These are phyloP conservation scores for Drosophila funebris DNA, from an alignment of 1,140 invertebrate genomes.

Conservation along the genomic window DNA sequence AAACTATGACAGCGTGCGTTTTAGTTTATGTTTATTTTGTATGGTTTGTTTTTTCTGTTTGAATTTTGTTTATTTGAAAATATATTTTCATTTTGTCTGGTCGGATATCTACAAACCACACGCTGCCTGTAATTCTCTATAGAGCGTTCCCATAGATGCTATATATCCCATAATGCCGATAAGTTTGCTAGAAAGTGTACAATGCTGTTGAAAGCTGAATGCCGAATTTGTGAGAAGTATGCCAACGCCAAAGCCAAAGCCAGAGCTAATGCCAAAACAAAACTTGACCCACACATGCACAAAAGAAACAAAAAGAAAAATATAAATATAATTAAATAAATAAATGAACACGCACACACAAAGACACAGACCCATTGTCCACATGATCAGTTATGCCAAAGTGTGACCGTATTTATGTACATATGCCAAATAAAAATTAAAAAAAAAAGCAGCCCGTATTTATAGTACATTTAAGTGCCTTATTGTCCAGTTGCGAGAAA, in stretches of 20 bases:
- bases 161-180: conserved; percentile 20
- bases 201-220: conserved; percentile 17
- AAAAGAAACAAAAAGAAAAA: background rate
- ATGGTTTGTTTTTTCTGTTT: conserved; percentile 52
- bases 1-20: conserved; percentile 62
- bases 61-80: conserved; percentile 54
- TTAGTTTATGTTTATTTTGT: conserved; percentile 53
- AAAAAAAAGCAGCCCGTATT: background rate
- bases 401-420: conserved; percentile 6
- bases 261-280: conserved; percentile 33
- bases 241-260: conserved; percentile 39
- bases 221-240: conserved; percentile 3
- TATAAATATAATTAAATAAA: background rate
- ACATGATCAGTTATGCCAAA: background rate
- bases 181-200: conserved; percentile 53
- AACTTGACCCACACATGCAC: conserved; percentile 56
- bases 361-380: conserved; percentile 6
- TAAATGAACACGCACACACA: conserved; percentile 29
- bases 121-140: conserved; percentile 42
- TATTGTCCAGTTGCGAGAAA: conserved; percentile 35
- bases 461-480: background rate
- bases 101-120: conserved; percentile 57
- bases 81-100: conserved; percentile 47
- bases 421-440: background rate
- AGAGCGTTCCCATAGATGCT: conserved; percentile 11